Evolutionary conservation across 1,140 invertebrate species (phyloP).

Genomic region (Hyles euphorbiae): DNA sequence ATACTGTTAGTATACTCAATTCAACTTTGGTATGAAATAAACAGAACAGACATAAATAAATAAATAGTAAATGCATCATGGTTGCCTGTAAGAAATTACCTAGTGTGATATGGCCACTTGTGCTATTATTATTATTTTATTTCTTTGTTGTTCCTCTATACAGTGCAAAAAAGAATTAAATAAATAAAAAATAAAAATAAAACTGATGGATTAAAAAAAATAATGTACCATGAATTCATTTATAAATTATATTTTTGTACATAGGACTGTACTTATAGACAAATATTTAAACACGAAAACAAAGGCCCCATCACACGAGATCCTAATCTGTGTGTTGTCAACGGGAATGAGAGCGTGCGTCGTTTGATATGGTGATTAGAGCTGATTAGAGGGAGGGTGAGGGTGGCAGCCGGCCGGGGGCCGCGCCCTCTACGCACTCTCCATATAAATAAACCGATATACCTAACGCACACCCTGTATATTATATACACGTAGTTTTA

Average conservation of each 20-base stretch:
- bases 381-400: slow-evolving; percentile 65
- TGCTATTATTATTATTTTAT: no score
- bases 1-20: no score
- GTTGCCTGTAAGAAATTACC: no score
- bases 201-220: no score
- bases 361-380: slow-evolving; percentile 75
- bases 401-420: slow-evolving; percentile 26
- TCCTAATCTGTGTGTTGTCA: slow-evolving; percentile 66
- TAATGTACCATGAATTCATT: no score
- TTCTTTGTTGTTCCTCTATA: no score
- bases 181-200: no score
- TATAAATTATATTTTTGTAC: neutral
- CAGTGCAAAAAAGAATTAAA: no score
- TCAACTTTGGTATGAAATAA: no score
- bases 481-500: slow-evolving; percentile 16
- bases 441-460: slow-evolving; percentile 70
- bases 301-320: slow-evolving; percentile 39
- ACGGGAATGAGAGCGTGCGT: slow-evolving; percentile 64
- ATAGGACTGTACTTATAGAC: slow-evolving; percentile 2
- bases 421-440: slow-evolving; percentile 58
- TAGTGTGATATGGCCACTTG: no score
- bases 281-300: slow-evolving; percentile 25
- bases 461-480: slow-evolving; percentile 35
- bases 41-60: no score
- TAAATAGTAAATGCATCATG: no score